phyloP scores from a whole-genome alignment of 1,140 invertebrate genomes.

The Saxidomus purpurata region DNA sequence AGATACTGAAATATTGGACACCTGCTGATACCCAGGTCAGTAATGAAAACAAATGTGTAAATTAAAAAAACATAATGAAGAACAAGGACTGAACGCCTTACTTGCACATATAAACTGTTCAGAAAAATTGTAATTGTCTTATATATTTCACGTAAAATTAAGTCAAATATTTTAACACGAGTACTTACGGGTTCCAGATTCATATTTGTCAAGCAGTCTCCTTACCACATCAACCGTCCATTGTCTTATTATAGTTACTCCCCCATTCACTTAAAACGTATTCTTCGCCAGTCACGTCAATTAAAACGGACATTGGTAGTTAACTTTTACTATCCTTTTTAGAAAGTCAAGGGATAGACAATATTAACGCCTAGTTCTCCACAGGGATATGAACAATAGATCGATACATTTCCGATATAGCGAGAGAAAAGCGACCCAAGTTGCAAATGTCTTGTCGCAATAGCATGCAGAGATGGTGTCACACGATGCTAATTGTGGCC shows the following conservation, averaged over 20 bases:
- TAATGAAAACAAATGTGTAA: too few species aligned
- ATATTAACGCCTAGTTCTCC: background rate
- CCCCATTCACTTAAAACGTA: background rate
- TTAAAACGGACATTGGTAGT: background rate
- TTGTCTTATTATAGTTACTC: background rate
- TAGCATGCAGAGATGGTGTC: background rate
- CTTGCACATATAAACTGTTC: too few species aligned
- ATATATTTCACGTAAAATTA: too few species aligned
- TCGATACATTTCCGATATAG: background rate
- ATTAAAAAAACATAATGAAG: too few species aligned
- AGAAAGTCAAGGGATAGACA: background rate
- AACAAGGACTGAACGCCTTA: too few species aligned
- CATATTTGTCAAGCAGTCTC: background rate
- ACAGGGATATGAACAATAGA: background rate
- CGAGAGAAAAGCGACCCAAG: constrained; percentile 8
- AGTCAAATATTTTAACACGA: too few species aligned
- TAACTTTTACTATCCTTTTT: background rate
- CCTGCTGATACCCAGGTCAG: too few species aligned
- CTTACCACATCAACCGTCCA: background rate
- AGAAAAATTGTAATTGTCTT: too few species aligned
- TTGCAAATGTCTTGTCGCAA: background rate
- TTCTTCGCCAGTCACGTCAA: background rate
- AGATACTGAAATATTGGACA: too few species aligned
- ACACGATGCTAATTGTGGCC: background rate
- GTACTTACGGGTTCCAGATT: background rate